These are phyloP conservation scores for Calameuta filiformis DNA, from an alignment of 2,888 invertebrate species.

Conservation along the genomic window DNA sequence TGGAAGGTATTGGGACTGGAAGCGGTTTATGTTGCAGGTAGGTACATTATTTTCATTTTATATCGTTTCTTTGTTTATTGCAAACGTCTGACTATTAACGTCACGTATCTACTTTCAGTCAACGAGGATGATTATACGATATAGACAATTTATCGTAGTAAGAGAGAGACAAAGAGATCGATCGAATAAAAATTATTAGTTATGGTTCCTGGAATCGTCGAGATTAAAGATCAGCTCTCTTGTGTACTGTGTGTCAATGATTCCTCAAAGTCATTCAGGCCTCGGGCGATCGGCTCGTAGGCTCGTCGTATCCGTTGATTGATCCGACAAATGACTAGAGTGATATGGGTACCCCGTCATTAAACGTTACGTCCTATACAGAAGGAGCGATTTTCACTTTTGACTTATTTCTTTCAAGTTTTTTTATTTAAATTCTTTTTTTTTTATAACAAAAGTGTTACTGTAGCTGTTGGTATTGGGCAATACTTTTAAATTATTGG, in stretches of 20 bases:
- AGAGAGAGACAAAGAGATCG: neutral
- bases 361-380: neutral
- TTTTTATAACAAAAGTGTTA: neutral
- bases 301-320: neutral
- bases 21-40: neutral
- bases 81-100: neutral
- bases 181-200: neutral
- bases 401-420: neutral
- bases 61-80: neutral
- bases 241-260: neutral
- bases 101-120: neutral
- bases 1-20: neutral
- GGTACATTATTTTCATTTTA: neutral
- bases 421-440: too few species aligned
- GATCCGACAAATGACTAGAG: constrained; percentile 1
- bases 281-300: neutral
- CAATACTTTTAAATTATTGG: neutral
- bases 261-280: neutral
- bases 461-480: neutral
- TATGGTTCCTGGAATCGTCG: neutral
- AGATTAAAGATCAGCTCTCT: neutral
- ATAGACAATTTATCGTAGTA: neutral
- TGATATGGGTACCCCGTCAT: neutral
- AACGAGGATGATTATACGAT: neutral
- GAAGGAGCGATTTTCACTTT: neutral